Conservation (phyloP, 1,140 invertebrate genomes). For the Whitmania pigra region DNA sequence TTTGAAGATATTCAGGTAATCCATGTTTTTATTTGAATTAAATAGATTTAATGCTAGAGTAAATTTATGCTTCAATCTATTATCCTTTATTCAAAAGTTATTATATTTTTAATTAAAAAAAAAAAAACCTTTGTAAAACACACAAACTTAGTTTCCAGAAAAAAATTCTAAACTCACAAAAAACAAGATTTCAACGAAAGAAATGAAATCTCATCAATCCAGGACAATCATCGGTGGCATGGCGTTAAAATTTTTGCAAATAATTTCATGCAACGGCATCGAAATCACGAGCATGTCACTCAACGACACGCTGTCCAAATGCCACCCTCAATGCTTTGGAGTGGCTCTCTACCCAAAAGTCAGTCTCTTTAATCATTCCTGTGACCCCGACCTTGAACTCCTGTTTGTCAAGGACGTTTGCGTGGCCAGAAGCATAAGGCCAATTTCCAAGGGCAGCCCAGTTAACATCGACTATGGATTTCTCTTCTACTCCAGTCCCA, state of each 20-base stretch:
- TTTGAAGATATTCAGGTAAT: not conserved
- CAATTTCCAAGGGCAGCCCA: slow-evolving; percentile 51
- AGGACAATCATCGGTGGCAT: slow-evolving; percentile 53
- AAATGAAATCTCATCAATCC: not conserved
- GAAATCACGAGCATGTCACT: slow-evolving; percentile 62
- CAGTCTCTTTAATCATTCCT: slow-evolving; percentile 81
- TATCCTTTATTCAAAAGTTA: too few relatives aligned
- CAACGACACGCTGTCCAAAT: slow-evolving; percentile 41
- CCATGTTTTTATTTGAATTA: not conserved
- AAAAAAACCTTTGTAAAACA: too few relatives aligned
- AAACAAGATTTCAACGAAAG: not conserved
- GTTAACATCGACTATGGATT: slow-evolving; percentile 83
- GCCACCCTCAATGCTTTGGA: slow-evolving; percentile 49
- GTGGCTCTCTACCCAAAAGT: slow-evolving; percentile 73
- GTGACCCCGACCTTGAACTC: slow-evolving; percentile 71
- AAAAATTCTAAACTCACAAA: not conserved
- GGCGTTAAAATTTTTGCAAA: slow-evolving; percentile 64
- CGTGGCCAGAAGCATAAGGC: slow-evolving; percentile 23
- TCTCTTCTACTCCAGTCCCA: slow-evolving; percentile 59
- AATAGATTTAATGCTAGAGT: not conserved
- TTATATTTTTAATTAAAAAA: too few relatives aligned
- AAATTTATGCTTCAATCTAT: too few relatives aligned
- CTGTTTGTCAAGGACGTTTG: slow-evolving; percentile 59
- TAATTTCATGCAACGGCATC: slow-evolving; percentile 81
- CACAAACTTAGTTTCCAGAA: not conserved